Evolutionary conservation across 2,113 vertebrate species (phyloP), one percentile per base, ranked within the genome.

Genomic region (Pluvianellus socialis): DNA sequence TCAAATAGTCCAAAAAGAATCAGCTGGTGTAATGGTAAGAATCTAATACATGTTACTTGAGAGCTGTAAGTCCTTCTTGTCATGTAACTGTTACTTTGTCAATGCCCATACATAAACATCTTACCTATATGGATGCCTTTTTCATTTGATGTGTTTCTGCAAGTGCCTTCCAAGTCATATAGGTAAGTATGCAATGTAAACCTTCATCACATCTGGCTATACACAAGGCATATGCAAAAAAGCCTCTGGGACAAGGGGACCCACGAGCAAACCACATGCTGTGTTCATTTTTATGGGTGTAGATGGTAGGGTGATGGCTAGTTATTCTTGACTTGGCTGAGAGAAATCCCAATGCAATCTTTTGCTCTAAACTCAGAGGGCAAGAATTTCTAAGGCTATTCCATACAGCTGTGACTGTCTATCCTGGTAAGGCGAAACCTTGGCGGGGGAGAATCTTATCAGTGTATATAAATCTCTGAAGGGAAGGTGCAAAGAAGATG

Each of bases 51-150:
- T 7, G 1, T 42, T 85, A 32, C 28, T 61, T 47, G 21, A 44
- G 23, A 74, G 10, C 5, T 40, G 21, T 33, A 74, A 15, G 40
- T 79, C 13, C 27, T 82, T 68, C 45, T 73, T 65, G 28, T 38
- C 14, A 10, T 27, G 20, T 45, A 44, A 16, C 20, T 56, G 19
- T n/a, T 35, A 19, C 8, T 67, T 45, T 45, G 50, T 33, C 10
- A 20, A 27, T 12, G 16, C 18, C 45, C 11, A 7, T 14, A 44
- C 6, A 11, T 33, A 72, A 38, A 3, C 11, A 10, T 44, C 26
- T 49, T 58, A 44, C 30, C 40, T 28, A 3, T 12, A 27, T 0
- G 2, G 26, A 35, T 38, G 14, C 1, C 26, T 45, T 72, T 44
- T 45, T 47, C 9, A 22, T 35, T 45, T 26, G 10, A 21, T 32